These are phyloP conservation scores for Psittacus erithacus DNA, from an alignment of 2,113 vertebrate species.

Conservation along the genomic window DNA sequence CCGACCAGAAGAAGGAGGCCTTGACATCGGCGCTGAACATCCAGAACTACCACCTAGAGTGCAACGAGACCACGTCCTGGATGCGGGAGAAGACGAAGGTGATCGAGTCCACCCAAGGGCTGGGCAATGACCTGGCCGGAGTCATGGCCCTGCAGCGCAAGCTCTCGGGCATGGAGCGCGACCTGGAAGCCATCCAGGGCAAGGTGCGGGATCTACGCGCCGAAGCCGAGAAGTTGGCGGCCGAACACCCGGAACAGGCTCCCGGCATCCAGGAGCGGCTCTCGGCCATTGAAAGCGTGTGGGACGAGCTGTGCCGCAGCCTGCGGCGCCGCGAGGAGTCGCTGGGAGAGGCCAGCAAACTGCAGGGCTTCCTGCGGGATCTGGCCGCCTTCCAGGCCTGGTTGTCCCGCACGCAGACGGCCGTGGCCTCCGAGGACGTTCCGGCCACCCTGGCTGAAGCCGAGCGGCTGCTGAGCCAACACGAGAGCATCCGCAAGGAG, in stretches of 20 bases:
- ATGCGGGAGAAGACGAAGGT: constrained; percentile 96
- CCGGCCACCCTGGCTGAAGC: constrained; percentile 88
- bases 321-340: constrained; percentile 90
- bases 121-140: constrained; percentile 91
- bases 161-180: constrained; percentile 90
- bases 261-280: constrained; percentile 77
- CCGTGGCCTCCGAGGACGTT: constrained; percentile 90
- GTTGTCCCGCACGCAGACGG: constrained; percentile 89
- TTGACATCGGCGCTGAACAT: constrained; percentile 90
- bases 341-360: constrained; percentile 88
- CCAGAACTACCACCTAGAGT: constrained; percentile 95
- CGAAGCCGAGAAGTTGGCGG: constrained; percentile 82
- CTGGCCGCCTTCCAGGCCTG: constrained; percentile 93
- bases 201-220: constrained; percentile 84
- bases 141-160: constrained; percentile 92
- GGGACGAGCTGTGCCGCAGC: constrained; percentile 87
- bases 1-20: constrained; percentile 85
- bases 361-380: constrained; percentile 92
- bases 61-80: constrained; percentile 92
- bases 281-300: constrained; percentile 82
- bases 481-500: constrained; percentile 90
- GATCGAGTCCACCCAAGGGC: constrained; percentile 90
- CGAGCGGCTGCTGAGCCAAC: constrained; percentile 86
- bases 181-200: constrained; percentile 91
- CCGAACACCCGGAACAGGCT: constrained; percentile 82